Evolutionary conservation across 35 echinoderm and acorn worm genomes (phyloP).

Genomic region (Heliocidaris erythrogramma): DNA sequence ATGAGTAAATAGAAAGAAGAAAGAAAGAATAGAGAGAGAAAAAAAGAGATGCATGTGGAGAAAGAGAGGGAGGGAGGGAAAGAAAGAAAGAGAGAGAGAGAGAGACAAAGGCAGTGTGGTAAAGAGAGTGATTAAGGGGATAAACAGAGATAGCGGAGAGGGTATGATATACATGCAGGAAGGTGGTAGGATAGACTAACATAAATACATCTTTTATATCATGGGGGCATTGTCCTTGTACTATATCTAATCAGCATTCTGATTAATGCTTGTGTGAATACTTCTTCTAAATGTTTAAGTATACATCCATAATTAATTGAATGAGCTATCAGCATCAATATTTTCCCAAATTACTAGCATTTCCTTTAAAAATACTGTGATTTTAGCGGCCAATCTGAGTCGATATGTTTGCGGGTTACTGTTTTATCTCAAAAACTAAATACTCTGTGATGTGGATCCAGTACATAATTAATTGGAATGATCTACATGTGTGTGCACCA

Average conservation of each 20-base stretch:
- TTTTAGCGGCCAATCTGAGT: background rate
- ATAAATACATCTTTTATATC: background rate
- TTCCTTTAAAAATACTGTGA: background rate
- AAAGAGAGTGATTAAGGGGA: background rate
- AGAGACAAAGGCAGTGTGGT: background rate
- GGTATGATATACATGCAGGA: no score
- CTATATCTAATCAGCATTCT: background rate
- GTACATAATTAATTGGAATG: no score
- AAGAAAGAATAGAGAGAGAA: no score
- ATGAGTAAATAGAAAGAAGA: background rate
- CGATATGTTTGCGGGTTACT: background rate
- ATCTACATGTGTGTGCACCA: no score
- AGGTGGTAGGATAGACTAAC: no score
- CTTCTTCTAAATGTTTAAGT: background rate
- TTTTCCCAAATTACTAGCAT: background rate
- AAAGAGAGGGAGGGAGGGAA: no score
- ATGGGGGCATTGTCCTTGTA: background rate
- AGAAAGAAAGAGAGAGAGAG: no score
- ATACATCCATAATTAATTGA: background rate
- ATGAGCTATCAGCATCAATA: background rate
- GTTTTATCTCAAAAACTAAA: background rate
- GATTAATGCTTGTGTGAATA: background rate
- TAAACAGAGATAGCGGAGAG: background rate
- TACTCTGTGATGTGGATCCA: background rate
- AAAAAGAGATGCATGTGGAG: no score